These are phyloP conservation scores for Chalcis sispes DNA, from an alignment of 2,888 invertebrate genomes.

Conservation along the genomic window DNA sequence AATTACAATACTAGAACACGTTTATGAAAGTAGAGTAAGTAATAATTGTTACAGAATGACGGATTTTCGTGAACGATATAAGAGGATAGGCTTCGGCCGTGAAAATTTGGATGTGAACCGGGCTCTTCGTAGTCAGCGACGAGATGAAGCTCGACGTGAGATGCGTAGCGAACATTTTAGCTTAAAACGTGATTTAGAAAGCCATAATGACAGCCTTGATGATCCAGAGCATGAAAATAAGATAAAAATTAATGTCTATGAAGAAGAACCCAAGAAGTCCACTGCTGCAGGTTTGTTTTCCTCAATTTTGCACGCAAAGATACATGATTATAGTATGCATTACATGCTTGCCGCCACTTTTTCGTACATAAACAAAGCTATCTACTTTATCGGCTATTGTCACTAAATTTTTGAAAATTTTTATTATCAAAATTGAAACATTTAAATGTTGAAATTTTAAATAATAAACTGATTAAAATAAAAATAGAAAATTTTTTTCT, in stretches of 20 bases:
- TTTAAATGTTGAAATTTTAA: too few species aligned
- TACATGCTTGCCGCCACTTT: slow-evolving; percentile 9
- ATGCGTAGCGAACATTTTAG: slow-evolving; percentile 36
- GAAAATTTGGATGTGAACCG: slow-evolving; percentile 45
- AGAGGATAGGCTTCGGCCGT: slow-evolving; percentile 48
- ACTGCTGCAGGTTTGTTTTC: slow-evolving; percentile 33
- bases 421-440: too few species aligned
- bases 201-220: slow-evolving; percentile 10
- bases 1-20: background rate
- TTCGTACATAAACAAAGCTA: background rate
- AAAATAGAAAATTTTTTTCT: too few species aligned
- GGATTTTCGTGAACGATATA: slow-evolving; percentile 55
- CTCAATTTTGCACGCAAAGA: background rate
- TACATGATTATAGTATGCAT: too few species aligned
- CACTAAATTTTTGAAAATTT: too few species aligned
- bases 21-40: background rate
- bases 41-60: too few species aligned
- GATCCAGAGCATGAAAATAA: background rate
- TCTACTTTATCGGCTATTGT: background rate
- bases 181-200: slow-evolving; percentile 17
- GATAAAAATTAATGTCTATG: background rate
- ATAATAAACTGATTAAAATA: too few species aligned
- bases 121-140: slow-evolving; percentile 48
- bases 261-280: slow-evolving; percentile 10
- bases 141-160: slow-evolving; percentile 43